Evolutionary conservation across 2,888 invertebrate genomes (phyloP), one percentile per base, ranked within the genome.

Genomic region (Drosophila neutralis): DNA sequence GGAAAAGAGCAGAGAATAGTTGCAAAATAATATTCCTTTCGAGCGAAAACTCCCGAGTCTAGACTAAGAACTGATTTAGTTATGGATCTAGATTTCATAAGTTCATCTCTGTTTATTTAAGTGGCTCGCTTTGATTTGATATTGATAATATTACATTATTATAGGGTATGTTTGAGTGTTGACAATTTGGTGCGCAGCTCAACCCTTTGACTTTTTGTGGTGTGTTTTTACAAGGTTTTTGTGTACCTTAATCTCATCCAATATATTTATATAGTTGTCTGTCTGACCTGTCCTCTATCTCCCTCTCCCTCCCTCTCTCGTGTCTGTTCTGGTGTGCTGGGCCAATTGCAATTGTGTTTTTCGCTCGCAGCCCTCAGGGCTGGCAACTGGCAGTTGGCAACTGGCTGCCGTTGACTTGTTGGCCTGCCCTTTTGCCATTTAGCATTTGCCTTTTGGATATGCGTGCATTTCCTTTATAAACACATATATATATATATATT

Each of bases 181-280:
- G 11, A n/a, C 0, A 6, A 7, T 29, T 49, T 8, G 8, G 1
- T 21, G 3, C 11, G 2, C n/a, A 21, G 10, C 11, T 21, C 29
- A n/a, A 33, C 24, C 42, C 51, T 59, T 57, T 74, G 63, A 52
- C 54, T 68, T 63, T 45, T 52, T 67, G 69, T 24, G 69, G 61
- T 61, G 58, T 70, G 62, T 71, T 68, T 70, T 74, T 40, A 65
- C 68, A 74, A 68, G 59, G 64, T 66, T 70, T 52, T 69, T 57
- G 73, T 59, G 45, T 42, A 69, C 76, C 69, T 82, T 85, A 85
- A 85, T 80, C 87, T 73, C 76, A 82, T 82, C 63, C 73, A 76
- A 78, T 81, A 63, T 75, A 71, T 69, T 70, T 73, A 73, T 73
- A 65, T 83, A 75, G 73, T 64, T 71, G 51, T 48, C 42, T 40